phyloP scores from a whole-genome alignment of 2,888 invertebrate genomes.

The Empis livida region DNA sequence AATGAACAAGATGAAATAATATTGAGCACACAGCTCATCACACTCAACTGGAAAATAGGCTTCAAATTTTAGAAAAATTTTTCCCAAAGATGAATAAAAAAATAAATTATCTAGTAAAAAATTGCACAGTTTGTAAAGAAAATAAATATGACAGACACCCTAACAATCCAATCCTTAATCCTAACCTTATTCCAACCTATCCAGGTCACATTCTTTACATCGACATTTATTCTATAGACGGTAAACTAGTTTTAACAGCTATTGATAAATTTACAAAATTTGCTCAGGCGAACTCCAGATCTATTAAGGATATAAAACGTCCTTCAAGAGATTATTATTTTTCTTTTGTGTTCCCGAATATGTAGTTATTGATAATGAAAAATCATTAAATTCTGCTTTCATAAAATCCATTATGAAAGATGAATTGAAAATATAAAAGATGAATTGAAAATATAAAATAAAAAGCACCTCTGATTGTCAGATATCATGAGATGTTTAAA shows the following conservation, averaged over 20 bases:
- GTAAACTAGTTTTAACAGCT: slow-evolving; percentile 7
- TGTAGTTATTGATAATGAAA: slow-evolving; percentile 15
- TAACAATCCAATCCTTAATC: slow-evolving; percentile 5
- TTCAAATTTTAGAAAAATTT: slow-evolving; percentile 9
- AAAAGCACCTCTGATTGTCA: slow-evolving; percentile 13
- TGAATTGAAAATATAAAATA: slow-evolving; percentile 7
- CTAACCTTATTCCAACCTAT: slow-evolving; percentile 11
- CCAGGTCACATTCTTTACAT: slow-evolving; percentile 12
- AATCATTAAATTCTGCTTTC: slow-evolving; percentile 10
- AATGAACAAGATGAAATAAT: slow-evolving; percentile 5
- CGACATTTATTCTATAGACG: slow-evolving; percentile 10
- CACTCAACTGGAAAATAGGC: slow-evolving; percentile 8
- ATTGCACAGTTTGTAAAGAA: slow-evolving; percentile 8
- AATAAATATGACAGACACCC: slow-evolving; percentile 10
- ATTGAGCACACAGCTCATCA: slow-evolving; percentile 3
- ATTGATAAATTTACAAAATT: slow-evolving; percentile 13
- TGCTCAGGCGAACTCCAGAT: slow-evolving; percentile 4
- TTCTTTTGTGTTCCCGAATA: slow-evolving; percentile 11
- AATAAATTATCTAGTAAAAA: background rate
- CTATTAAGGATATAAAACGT: slow-evolving; percentile 9
- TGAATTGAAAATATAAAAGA: slow-evolving; percentile 10
- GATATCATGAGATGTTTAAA: slow-evolving; percentile 14
- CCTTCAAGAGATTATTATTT: slow-evolving; percentile 11
- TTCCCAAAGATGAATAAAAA: slow-evolving; percentile 6
- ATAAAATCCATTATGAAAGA: slow-evolving; percentile 12